Evolutionary conservation across 2,888 invertebrate species (phyloP).

Genomic region (Anodontia alba): DNA sequence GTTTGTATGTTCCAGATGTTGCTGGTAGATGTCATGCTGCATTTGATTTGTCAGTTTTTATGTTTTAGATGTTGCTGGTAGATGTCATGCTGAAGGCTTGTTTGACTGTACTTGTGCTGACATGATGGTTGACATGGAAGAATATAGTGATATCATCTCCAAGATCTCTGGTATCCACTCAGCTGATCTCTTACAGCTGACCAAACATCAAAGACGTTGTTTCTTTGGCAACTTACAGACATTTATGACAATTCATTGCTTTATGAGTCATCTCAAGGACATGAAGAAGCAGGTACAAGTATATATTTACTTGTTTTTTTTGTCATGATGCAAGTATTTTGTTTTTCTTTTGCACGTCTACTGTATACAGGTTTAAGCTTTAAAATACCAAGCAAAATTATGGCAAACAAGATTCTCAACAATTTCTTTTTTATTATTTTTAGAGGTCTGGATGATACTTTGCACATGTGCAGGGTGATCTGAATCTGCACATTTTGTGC

Average conservation of each 20-base stretch:
- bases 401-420: too few species aligned
- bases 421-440: too few species aligned
- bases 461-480: too few species aligned
- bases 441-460: too few species aligned
- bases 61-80: constrained; percentile 65
- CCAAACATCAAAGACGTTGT: constrained; percentile 73
- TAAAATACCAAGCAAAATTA: too few species aligned
- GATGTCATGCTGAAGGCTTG: constrained; percentile 70
- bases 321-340: neutral
- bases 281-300: constrained; percentile 47
- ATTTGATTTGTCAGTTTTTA: too few species aligned
- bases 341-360: too few species aligned
- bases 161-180: constrained; percentile 60
- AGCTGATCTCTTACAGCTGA: constrained; percentile 73
- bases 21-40: too few species aligned
- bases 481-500: too few species aligned
- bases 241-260: constrained; percentile 79
- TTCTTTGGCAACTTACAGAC: constrained; percentile 83
- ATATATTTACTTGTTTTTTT: neutral
- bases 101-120: constrained; percentile 75
- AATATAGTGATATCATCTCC: constrained; percentile 67
- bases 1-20: too few species aligned
- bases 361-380: too few species aligned
- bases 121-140: constrained; percentile 60
- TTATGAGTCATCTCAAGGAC: constrained; percentile 35